Percentiles rank a stretch among this genome's conserved stretches.
phyloP scores from a whole-genome alignment of 2,113 vertebrate species.

The Lophotis ruficrista region DNA sequence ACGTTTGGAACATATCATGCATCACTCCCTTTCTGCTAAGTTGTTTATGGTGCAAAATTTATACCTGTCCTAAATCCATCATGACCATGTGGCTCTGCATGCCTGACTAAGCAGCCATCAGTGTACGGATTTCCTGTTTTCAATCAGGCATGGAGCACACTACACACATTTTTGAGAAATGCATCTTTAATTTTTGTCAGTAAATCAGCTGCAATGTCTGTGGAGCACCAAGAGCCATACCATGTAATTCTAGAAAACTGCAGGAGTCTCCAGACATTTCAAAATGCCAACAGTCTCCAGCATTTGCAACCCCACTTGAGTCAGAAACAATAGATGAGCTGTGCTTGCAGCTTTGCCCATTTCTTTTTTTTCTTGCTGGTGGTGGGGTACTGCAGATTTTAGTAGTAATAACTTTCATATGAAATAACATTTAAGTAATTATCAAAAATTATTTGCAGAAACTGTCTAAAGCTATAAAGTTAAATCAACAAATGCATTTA shows the following conservation, averaged over 20 bases:
- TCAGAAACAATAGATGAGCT: constrained; percentile 34
- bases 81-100: accelerated
- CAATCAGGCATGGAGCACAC: not conserved
- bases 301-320: not conserved
- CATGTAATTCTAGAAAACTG: constrained; percentile 15
- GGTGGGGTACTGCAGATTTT: constrained; percentile 20
- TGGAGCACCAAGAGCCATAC: not conserved
- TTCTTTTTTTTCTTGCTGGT: not conserved
- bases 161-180: not conserved
- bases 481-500: constrained; percentile 50
- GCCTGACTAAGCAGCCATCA: not conserved
- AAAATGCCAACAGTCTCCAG: not conserved
- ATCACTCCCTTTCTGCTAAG: not conserved
- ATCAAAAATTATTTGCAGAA: constrained; percentile 67
- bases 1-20: not conserved
- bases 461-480: constrained; percentile 25
- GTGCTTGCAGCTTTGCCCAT: constrained; percentile 1
- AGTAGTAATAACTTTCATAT: constrained; percentile 62
- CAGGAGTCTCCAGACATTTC: not conserved
- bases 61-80: not conserved
- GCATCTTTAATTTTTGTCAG: not conserved
- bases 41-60: not conserved
- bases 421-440: constrained; percentile 64
- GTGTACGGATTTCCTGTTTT: not conserved
- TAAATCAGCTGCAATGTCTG: not conserved